Conservation (phyloP, 1,140 invertebrate genomes). For the Drosophila azteca region DNA sequence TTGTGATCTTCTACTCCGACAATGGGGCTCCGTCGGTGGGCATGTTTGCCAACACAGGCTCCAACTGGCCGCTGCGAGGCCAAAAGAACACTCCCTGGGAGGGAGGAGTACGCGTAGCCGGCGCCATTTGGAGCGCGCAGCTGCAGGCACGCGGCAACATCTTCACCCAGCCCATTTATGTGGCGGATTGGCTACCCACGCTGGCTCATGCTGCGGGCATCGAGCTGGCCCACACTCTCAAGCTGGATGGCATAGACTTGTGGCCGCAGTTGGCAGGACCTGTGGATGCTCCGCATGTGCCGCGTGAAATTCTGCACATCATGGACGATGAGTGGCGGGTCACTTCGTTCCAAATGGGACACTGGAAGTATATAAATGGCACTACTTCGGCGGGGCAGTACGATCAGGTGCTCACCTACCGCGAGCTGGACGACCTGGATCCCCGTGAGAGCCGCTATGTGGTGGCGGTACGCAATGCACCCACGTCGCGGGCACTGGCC, state of each 20-base stretch:
- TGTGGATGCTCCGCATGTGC: conserved; percentile 74
- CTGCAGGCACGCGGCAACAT: conserved; percentile 85
- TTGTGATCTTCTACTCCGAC: conserved; percentile 90
- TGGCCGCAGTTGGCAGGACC: conserved; percentile 86
- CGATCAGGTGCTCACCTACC: conserved; percentile 84
- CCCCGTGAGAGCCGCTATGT: conserved; percentile 82
- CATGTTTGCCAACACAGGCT: conserved; percentile 90
- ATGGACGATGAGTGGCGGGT: conserved; percentile 89
- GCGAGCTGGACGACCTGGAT: conserved; percentile 58
- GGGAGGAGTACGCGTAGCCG: conserved; percentile 91
- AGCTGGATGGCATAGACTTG: conserved; percentile 88
- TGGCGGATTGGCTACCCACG: conserved; percentile 95
- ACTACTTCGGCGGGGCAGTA: conserved; percentile 83
- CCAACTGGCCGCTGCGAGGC: conserved; percentile 94
- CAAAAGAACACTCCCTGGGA: conserved; percentile 93
- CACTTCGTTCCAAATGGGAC: conserved; percentile 86
- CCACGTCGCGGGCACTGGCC: conserved; percentile 54
- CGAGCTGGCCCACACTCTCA: conserved; percentile 72
- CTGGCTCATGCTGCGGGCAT: conserved; percentile 86
- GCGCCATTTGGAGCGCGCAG: conserved; percentile 91
- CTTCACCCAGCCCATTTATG: conserved; percentile 91
- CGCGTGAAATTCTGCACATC: conserved; percentile 87
- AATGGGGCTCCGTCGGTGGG: conserved; percentile 91
- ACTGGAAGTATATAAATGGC: conserved; percentile 91
- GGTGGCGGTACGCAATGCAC: conserved; percentile 84